Evolutionary conservation across 1,140 invertebrate genomes (phyloP).

Genomic region (Macrobrachium rosenbergii): DNA sequence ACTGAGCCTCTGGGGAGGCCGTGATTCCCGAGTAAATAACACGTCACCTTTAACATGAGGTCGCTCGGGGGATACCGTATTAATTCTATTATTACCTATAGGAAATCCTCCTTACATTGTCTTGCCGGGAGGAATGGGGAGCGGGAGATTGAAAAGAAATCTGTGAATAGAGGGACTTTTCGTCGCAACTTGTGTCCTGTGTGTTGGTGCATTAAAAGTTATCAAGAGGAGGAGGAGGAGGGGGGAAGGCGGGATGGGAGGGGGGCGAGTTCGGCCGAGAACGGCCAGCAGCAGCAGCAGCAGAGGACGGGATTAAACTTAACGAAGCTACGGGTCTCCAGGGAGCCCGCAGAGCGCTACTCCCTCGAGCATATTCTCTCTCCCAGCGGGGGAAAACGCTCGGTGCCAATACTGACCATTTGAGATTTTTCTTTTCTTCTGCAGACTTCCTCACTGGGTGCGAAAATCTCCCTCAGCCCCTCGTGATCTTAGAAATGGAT

Average conservation of each 20-base stretch:
- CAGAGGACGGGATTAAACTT: slow-evolving; percentile 37
- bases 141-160: neutral
- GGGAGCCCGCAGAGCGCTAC: slow-evolving; percentile 16
- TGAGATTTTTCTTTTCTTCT: neutral
- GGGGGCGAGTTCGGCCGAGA: too few relatives aligned
- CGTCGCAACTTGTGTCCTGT: neutral
- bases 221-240: neutral
- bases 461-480: neutral
- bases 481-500: neutral
- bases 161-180: neutral
- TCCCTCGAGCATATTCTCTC: slow-evolving; percentile 30
- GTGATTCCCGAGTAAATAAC: slow-evolving; percentile 54
- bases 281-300: too few relatives aligned
- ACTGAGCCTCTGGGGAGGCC: slow-evolving; percentile 46
- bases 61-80: slow-evolving; percentile 30
- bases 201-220: neutral
- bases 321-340: slow-evolving; percentile 37
- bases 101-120: neutral
- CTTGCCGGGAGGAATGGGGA: neutral
- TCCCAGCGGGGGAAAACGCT: neutral
- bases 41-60: slow-evolving; percentile 50
- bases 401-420: slow-evolving; percentile 6
- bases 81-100: slow-evolving; percentile 36
- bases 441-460: neutral
- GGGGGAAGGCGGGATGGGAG: neutral